Base-by-base conservation (phyloP, 1,140 invertebrate species). In the Atopsyche davidsoni region DNA sequence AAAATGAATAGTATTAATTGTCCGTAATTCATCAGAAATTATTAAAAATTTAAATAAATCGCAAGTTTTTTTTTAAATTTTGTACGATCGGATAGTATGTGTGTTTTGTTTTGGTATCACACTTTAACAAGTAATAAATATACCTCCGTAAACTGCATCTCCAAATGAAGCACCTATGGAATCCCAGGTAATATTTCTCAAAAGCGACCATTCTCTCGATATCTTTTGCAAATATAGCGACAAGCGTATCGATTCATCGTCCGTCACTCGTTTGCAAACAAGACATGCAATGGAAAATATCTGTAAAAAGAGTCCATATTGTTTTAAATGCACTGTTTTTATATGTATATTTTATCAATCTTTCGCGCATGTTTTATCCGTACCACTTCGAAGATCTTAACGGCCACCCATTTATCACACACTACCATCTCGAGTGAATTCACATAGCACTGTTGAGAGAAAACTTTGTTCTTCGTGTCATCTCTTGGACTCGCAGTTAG, bases 171-270 rank as follows among this genome's bases (percentile, higher is more conserved):
- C 73, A 1, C 78, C 79, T 4, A 78, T 67, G 28, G 70, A 69
- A 57, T 77, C 81, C 81, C 83, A 85, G 0, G 83, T 85, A 23
- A 86, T 76, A 47, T 82, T 85, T 48, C 77, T 83, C 38, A 85
- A 65, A 3, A 85, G 72, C n/a, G 81, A 80, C 84, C 84, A 86
- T 67, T 86, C 83, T 43, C 79, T 68, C 18, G 82, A 85, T 19
- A 82, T 64, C 68, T 85, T 85, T 64, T 85, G 78, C 35, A 85
- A 68, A 49, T 79, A 79, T 34, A 81, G 73, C 46, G 78, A 79
- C 28, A 86, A 66, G 46, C 82, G 70, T 36, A 75, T 70, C 28
- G 82, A 81, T 62, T 87, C 84, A 57, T 85, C 81, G 34, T 83
- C 77, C 0, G 84, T 85, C 41, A 85, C 76, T 50, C 82, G 71